Percentiles rank a stretch among this genome's conserved stretches.
Evolutionary conservation across 23 tunicate species (phyloP).

Genomic region (Corella eumyota): DNA sequence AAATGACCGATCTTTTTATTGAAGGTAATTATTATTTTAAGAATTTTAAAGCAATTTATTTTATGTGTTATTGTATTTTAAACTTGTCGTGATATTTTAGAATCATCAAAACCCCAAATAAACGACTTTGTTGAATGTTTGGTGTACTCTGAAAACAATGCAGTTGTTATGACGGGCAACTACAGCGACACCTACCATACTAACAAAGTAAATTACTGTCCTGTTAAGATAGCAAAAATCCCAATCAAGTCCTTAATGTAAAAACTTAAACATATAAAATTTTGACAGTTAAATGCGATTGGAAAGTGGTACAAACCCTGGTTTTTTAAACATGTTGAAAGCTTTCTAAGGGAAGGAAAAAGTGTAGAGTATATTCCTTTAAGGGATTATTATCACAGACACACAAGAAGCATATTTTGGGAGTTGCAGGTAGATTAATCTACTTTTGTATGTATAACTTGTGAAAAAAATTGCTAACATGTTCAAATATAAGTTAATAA

Average conservation of each 20-base stretch:
- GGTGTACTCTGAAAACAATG: slow-evolving; percentile 41
- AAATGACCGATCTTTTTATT: slow-evolving; percentile 15
- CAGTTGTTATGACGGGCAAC: slow-evolving; percentile 75
- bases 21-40: slow-evolving; percentile 15
- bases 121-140: slow-evolving; percentile 77
- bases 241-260: neutral
- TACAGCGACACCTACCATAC: slow-evolving; percentile 38
- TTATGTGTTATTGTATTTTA: too few species aligned
- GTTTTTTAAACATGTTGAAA: slow-evolving; percentile 80
- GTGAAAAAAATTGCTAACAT: neutral
- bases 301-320: slow-evolving; percentile 90
- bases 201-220: slow-evolving; percentile 28
- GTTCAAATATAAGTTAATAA: neutral
- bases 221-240: neutral
- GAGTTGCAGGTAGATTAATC: slow-evolving; percentile 42
- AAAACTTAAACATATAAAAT: neutral
- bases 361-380: slow-evolving; percentile 70
- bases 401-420: slow-evolving; percentile 83
- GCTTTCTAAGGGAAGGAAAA: slow-evolving; percentile 11
- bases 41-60: too few species aligned
- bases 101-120: slow-evolving; percentile 26
- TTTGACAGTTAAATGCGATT: slow-evolving; percentile 43
- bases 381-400: slow-evolving; percentile 79
- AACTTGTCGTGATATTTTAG: slow-evolving; percentile 1
- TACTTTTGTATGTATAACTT: neutral